A percentile compares a stretch with the other conserved stretches of the same genome.
These are phyloP conservation scores for Thryonomys swinderianus DNA, from an alignment of 2,113 vertebrate species.

Conservation along the genomic window DNA sequence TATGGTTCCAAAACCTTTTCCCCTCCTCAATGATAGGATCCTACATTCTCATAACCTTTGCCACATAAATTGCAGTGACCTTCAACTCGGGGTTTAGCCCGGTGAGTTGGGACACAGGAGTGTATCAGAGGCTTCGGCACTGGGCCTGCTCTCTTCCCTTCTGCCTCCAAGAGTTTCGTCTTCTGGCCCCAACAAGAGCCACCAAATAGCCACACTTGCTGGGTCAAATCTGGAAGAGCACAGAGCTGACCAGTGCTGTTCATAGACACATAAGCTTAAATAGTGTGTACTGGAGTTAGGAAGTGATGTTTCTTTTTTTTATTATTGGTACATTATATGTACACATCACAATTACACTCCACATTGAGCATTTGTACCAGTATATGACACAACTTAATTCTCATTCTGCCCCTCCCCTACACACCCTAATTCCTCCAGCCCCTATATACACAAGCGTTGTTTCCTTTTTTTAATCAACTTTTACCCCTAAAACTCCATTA, in stretches of 20 bases:
- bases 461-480: too few species aligned
- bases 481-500: too few species aligned
- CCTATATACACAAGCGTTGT: too few species aligned
- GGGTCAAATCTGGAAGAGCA: neutral
- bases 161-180: neutral
- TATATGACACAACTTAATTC: too few species aligned
- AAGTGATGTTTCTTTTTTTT: neutral
- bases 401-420: too few species aligned
- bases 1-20: neutral
- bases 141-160: neutral
- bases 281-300: neutral
- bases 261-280: neutral
- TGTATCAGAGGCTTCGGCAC: neutral
- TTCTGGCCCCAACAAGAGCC: neutral
- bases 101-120: neutral
- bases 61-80: neutral
- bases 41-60: too few species aligned
- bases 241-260: fast-evolving
- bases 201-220: neutral
- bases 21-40: neutral
- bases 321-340: too few species aligned
- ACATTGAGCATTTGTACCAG: too few species aligned
- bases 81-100: neutral
- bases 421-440: too few species aligned
- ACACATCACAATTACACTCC: too few species aligned